These are phyloP conservation scores for Saiga tatarica DNA, from an alignment of 2,113 vertebrate genomes.

Conservation along the genomic window DNA sequence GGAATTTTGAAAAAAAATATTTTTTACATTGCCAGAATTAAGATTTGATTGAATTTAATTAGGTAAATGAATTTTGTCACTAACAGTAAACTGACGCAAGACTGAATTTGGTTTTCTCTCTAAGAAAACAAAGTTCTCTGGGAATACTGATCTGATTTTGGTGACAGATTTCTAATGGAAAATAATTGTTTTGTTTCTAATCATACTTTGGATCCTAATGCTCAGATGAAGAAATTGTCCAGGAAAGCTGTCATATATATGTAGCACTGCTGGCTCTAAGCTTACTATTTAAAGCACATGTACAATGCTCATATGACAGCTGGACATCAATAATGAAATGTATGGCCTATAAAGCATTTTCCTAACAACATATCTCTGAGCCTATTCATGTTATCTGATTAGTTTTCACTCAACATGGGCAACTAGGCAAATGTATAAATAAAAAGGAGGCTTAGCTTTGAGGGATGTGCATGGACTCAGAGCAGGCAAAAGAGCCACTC, in stretches of 20 bases:
- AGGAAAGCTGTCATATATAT: not conserved
- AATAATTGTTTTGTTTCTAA: not conserved
- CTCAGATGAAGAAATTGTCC: not conserved
- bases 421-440: not conserved
- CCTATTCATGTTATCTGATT: not conserved
- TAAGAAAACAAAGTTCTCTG: not conserved
- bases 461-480: not conserved
- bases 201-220: not conserved
- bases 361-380: not conserved
- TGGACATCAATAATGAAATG: not conserved
- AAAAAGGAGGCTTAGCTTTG: not conserved
- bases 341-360: not conserved
- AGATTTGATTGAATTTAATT: not conserved
- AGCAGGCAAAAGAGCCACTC: not conserved
- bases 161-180: not conserved
- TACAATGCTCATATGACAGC: not conserved
- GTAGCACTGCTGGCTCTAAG: not conserved
- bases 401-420: not conserved
- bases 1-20: not conserved
- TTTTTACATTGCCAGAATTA: not conserved
- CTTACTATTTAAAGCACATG: not conserved
- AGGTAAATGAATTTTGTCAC: not conserved
- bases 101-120: not conserved
- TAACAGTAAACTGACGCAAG: not conserved
- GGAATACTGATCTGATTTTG: not conserved